phyloP scores from a whole-genome alignment of 2,113 vertebrate species.

The Gobio gobio region DNA sequence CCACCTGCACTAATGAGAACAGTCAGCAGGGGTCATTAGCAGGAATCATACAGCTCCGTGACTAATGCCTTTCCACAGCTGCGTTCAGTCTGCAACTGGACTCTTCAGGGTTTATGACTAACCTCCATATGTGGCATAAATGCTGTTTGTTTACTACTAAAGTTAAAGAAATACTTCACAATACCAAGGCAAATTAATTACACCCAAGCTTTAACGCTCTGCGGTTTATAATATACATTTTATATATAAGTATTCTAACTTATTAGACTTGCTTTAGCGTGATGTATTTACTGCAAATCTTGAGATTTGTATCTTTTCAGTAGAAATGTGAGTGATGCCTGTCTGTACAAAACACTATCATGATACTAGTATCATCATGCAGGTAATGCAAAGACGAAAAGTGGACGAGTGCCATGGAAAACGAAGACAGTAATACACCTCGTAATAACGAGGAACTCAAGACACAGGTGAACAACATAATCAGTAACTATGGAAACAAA shows the following conservation, averaged over 20 bases:
- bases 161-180: conserved; percentile 5
- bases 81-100: conserved; percentile 27
- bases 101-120: conserved; percentile 37
- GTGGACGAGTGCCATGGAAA: too few species aligned
- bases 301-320: neutral
- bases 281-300: neutral
- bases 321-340: neutral
- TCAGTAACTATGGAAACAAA: too few species aligned
- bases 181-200: conserved; percentile 11
- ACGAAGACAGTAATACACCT: too few species aligned
- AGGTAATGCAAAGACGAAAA: too few species aligned
- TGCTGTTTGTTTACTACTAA: neutral
- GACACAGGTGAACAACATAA: too few species aligned
- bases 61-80: conserved; percentile 44
- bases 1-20: conserved; percentile 51
- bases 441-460: too few species aligned
- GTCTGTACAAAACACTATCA: neutral
- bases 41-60: conserved; percentile 46
- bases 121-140: neutral
- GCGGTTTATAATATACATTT: too few species aligned
- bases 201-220: neutral
- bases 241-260: neutral
- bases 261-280: neutral
- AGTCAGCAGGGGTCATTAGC: conserved; percentile 60
- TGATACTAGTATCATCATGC: neutral